Conservation (phyloP, 2,888 invertebrate genomes). For the Bibio marci region DNA sequence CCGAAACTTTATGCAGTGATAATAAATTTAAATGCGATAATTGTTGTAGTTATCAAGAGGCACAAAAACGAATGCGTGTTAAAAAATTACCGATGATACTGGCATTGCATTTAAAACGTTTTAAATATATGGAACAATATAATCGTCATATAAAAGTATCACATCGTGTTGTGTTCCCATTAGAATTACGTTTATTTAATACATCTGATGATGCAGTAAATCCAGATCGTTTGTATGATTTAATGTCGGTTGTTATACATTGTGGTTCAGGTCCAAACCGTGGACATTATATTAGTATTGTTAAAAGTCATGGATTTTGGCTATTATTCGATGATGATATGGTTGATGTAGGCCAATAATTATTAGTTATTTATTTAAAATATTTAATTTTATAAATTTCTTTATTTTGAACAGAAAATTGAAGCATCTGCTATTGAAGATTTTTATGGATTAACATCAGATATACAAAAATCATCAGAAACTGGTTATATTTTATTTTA, state of each 20-base stretch:
- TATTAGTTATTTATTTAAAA: neutral
- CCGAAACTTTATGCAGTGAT: constrained; percentile 95
- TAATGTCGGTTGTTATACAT: constrained; percentile 98
- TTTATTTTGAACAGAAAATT: constrained; percentile 68
- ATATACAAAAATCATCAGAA: constrained; percentile 97
- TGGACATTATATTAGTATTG: constrained; percentile 99
- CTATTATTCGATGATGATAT: constrained; percentile 98
- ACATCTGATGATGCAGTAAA: constrained; percentile 97
- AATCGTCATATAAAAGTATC: constrained; percentile 98
- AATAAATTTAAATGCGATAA: constrained; percentile 99
- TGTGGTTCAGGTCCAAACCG: constrained; percentile 98
- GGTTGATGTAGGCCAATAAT: constrained; percentile 70
- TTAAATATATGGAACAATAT: constrained; percentile 96
- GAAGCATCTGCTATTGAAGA: constrained; percentile 98
- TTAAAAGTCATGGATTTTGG: constrained; percentile 99
- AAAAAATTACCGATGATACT: constrained; percentile 96
- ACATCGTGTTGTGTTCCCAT: constrained; percentile 95
- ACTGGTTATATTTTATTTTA: constrained; percentile 99
- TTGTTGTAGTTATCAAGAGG: constrained; percentile 98
- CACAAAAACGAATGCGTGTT: constrained; percentile 95
- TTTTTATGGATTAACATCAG: constrained; percentile 97
- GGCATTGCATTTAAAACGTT: constrained; percentile 92
- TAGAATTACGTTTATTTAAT: constrained; percentile 93
- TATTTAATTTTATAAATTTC: constrained; percentile 7
- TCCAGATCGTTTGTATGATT: constrained; percentile 93